Percentiles rank a stretch among this genome's conserved stretches.
phyloP scores from a whole-genome alignment of 2,113 vertebrate genomes.

The Charina bottae region DNA sequence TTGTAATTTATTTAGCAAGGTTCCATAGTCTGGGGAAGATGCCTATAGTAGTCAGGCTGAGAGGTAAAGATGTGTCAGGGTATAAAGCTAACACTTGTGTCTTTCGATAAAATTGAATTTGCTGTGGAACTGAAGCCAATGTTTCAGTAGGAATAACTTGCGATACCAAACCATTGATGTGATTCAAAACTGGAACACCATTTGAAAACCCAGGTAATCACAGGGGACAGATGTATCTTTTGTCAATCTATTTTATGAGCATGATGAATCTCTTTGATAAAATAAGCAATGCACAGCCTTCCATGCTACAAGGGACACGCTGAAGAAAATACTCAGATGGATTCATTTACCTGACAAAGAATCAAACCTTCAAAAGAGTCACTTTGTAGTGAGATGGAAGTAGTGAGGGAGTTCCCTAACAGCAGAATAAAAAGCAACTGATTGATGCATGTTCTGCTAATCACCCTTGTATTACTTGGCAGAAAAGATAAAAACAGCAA shows the following conservation, averaged over 20 bases:
- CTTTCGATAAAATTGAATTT: neutral
- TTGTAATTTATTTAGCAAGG: slow-evolving; percentile 32
- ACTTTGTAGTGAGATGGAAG: neutral
- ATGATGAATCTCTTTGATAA: neutral
- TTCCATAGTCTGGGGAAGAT: neutral
- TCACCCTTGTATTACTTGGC: neutral
- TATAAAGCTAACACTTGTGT: neutral
- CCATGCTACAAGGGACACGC: neutral
- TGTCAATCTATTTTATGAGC: neutral
- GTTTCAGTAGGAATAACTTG: neutral
- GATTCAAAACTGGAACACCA: neutral
- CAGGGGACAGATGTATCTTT: neutral
- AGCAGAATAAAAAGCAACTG: neutral
- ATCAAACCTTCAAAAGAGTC: neutral
- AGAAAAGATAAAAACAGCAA: neutral
- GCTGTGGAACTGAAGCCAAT: neutral
- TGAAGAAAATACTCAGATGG: neutral
- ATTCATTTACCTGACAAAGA: neutral
- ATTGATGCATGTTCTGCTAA: neutral
- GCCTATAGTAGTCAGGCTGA: neutral
- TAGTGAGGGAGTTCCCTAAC: neutral
- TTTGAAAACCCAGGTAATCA: neutral
- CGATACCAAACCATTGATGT: neutral
- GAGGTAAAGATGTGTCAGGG: neutral
- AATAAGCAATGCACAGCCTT: neutral